Conservation (phyloP, 2,888 invertebrate genomes). For the Malachius bipustulatus region DNA sequence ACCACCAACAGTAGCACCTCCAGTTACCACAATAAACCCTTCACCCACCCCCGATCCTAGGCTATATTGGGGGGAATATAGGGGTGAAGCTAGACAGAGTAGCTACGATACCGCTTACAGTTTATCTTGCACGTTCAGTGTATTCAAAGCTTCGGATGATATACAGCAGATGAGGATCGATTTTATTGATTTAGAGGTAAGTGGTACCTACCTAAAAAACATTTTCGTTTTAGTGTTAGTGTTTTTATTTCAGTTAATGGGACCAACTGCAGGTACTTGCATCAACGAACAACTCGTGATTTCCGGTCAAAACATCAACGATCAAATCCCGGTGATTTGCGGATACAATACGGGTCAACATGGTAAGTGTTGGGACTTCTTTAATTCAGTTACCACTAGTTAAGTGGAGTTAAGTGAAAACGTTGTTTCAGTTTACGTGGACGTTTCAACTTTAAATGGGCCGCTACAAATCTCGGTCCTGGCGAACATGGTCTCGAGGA, state of each 20-base stretch:
- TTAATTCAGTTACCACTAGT: slow-evolving; percentile 2
- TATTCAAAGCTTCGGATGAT: slow-evolving; percentile 48
- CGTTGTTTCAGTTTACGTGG: slow-evolving; percentile 52
- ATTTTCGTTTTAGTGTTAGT: background rate
- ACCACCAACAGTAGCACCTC: slow-evolving; percentile 19
- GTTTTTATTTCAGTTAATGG: slow-evolving; percentile 43
- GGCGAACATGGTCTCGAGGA: slow-evolving; percentile 41
- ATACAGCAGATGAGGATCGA: slow-evolving; percentile 59
- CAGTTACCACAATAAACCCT: slow-evolving; percentile 18
- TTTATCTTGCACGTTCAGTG: slow-evolving; percentile 50
- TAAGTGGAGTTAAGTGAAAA: slow-evolving; percentile 1
- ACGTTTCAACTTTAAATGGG: slow-evolving; percentile 50
- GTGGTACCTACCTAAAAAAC: slow-evolving; percentile 11
- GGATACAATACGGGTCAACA: slow-evolving; percentile 68
- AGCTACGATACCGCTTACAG: slow-evolving; percentile 37
- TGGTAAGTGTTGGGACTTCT: slow-evolving; percentile 39
- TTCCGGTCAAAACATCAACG: slow-evolving; percentile 58
- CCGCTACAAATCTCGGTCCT: slow-evolving; percentile 55
- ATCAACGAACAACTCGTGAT: slow-evolving; percentile 56
- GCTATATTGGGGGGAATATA: slow-evolving; percentile 5
- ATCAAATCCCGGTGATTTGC: slow-evolving; percentile 56
- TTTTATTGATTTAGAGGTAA: slow-evolving; percentile 57
- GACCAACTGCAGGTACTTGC: slow-evolving; percentile 58
- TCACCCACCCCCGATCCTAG: slow-evolving; percentile 29
- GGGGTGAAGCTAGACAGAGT: no score